Percentiles rank a stretch among this genome's conserved stretches.
Conservation (phyloP, 2,113 vertebrate genomes). For the Thalassarche chlororhynchos region DNA sequence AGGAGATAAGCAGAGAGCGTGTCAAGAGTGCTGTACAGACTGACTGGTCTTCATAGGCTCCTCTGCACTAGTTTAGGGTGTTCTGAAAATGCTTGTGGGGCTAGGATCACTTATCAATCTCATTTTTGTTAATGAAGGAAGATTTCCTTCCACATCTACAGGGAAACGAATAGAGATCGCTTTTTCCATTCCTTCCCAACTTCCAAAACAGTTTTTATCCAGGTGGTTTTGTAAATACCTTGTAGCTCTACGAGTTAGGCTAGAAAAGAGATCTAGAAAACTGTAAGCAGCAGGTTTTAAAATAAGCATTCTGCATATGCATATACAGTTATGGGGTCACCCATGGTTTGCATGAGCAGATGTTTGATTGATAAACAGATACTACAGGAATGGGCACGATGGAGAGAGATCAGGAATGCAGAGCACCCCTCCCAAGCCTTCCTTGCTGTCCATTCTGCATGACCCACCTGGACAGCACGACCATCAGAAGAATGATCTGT, state of each 20-base stretch:
- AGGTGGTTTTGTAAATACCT: neutral
- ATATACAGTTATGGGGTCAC: neutral
- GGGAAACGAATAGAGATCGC: accelerated
- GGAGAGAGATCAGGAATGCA: neutral
- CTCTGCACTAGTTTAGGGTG: neutral
- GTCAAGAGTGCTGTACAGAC: neutral
- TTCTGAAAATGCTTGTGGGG: neutral
- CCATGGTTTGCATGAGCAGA: neutral
- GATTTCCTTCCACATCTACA: neutral
- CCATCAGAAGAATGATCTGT: neutral
- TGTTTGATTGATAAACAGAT: neutral
- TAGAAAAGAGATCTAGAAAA: neutral
- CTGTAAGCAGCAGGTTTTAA: neutral
- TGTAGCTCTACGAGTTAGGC: neutral
- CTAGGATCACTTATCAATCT: neutral
- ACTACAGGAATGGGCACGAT: neutral
- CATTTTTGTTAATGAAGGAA: neutral
- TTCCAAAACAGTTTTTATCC: slow-evolving; percentile 32
- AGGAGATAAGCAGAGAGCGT: slow-evolving; percentile 5
- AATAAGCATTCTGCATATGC: neutral
- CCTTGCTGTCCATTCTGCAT: neutral
- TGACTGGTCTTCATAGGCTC: neutral
- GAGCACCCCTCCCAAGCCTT: neutral
- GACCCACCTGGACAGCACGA: neutral
- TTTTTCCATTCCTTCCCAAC: slow-evolving; percentile 50